Evolutionary conservation across 2,888 invertebrate genomes (phyloP).

Genomic region (Mylabris sibirica): DNA sequence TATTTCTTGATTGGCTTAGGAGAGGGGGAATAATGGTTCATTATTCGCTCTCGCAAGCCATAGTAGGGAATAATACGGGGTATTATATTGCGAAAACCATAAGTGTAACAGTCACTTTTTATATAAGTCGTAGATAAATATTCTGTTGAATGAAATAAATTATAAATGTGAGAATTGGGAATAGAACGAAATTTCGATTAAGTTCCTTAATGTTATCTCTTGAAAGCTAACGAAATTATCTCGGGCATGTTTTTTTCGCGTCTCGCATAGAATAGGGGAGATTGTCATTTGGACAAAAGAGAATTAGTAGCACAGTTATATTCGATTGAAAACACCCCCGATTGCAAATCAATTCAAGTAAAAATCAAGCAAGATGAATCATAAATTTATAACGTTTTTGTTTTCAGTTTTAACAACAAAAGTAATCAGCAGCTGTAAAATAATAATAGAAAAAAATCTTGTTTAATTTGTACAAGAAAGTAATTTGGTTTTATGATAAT

Average conservation of each 20-base stretch:
- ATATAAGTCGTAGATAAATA: conserved; percentile 23
- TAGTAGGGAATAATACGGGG: no score
- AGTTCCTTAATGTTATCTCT: not conserved
- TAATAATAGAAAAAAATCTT: not conserved
- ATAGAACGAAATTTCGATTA: conserved; percentile 15
- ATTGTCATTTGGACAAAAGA: conserved; percentile 16
- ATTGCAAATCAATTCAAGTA: conserved; percentile 32
- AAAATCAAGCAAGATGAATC: conserved; percentile 23
- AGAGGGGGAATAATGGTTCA: no score
- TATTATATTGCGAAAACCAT: no score
- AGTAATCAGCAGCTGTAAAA: conserved; percentile 20
- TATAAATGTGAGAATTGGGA: conserved; percentile 29
- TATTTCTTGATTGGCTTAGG: no score
- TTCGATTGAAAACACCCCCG: conserved; percentile 27
- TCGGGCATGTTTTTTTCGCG: not conserved
- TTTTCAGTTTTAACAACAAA: conserved; percentile 26
- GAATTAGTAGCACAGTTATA: conserved; percentile 18
- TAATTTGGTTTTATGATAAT: not conserved
- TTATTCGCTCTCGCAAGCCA: no score
- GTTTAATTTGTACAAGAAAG: not conserved
- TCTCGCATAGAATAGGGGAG: conserved; percentile 6
- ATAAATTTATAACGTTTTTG: conserved; percentile 12
- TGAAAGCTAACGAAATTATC: conserved; percentile 2
- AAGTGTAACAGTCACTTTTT: no score
- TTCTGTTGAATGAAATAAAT: conserved; percentile 27